Percentiles rank a stretch among this genome's conserved stretches.
phyloP scores from a whole-genome alignment of 2,797 vertebrate species.

The Merluccius polli region DNA sequence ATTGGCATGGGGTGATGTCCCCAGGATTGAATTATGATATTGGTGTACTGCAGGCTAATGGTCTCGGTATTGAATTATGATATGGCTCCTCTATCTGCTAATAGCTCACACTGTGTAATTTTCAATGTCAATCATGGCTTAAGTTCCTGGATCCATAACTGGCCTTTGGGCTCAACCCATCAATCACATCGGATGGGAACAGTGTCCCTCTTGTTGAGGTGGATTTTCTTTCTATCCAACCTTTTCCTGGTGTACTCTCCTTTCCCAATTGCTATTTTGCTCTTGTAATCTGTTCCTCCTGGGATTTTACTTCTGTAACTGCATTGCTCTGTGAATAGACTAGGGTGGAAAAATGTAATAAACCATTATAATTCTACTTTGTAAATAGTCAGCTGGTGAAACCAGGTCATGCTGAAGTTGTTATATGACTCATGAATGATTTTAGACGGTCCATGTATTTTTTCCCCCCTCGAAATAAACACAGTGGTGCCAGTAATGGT shows the following conservation, averaged over 20 bases:
- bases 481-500: background rate
- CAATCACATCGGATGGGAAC: slow-evolving; percentile 43
- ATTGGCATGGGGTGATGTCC: slow-evolving; percentile 65
- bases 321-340: background rate
- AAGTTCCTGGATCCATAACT: slow-evolving; percentile 61
- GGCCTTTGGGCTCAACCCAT: slow-evolving; percentile 50
- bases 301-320: background rate
- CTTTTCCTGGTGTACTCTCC: background rate
- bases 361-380: background rate
- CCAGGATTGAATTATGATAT: slow-evolving; percentile 73
- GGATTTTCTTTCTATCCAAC: slow-evolving; percentile 24
- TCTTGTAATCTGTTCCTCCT: background rate
- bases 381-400: slow-evolving; percentile 6
- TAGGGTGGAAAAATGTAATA: slow-evolving; percentile 1
- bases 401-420: background rate
- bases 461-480: background rate
- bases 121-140: slow-evolving; percentile 64
- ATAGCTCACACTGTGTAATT: slow-evolving; percentile 69
- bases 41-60: slow-evolving; percentile 68
- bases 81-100: slow-evolving; percentile 67
- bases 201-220: slow-evolving; percentile 38
- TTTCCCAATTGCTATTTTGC: slow-evolving; percentile 18
- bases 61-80: slow-evolving; percentile 72
- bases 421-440: slow-evolving; percentile 5
- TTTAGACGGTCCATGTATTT: background rate